phyloP scores from a whole-genome alignment of 2,113 vertebrate species.

The Ceratotherium simum region DNA sequence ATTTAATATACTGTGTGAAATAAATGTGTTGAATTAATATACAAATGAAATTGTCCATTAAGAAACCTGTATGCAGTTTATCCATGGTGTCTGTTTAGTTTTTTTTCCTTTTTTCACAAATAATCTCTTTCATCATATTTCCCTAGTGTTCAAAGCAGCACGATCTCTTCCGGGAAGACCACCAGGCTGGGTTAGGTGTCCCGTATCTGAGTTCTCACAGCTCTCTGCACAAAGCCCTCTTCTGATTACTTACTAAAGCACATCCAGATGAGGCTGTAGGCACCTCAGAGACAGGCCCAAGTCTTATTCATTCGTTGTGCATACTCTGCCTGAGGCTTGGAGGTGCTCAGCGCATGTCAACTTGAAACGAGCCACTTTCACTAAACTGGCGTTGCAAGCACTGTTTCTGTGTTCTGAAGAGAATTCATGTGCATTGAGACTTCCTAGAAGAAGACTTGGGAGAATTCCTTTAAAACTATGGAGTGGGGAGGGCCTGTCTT shows the following conservation, averaged over 20 bases:
- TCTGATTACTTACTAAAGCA: background rate
- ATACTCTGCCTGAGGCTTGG: accelerated
- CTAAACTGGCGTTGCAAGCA: background rate
- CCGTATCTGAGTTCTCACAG: background rate
- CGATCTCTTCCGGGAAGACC: background rate
- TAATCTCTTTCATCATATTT: background rate
- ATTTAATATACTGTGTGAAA: background rate
- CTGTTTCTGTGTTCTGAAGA: background rate
- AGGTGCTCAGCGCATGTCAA: background rate
- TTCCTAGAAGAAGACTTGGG: background rate
- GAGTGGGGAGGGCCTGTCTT: background rate
- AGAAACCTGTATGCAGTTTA: background rate
- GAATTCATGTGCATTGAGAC: background rate
- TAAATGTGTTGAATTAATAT: background rate
- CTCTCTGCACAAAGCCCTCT: background rate
- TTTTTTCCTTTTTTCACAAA: background rate
- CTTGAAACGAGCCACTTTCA: background rate
- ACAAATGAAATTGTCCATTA: background rate
- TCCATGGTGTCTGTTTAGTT: background rate
- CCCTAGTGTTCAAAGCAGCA: background rate
- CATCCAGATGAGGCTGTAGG: background rate
- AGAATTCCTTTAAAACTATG: background rate
- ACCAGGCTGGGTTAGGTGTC: background rate
- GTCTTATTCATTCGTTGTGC: background rate
- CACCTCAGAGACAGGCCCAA: background rate